These are phyloP conservation scores for Hofmannophila pseudospretella DNA, from an alignment of 2,888 invertebrate species.

Conservation along the genomic window DNA sequence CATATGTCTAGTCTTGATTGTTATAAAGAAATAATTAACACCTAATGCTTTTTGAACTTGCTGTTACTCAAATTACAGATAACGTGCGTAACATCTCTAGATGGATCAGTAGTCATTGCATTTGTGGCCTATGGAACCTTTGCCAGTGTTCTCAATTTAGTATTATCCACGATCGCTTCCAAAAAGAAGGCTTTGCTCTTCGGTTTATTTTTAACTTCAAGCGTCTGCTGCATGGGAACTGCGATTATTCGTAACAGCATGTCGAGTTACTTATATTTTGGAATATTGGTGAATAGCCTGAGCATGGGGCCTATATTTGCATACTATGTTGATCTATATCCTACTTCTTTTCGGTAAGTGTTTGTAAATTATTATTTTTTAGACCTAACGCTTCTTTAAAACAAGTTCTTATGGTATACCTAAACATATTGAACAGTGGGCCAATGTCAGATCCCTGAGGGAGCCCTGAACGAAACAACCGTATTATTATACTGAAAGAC, in stretches of 20 bases:
- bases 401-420: too few species aligned
- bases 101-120: conserved; percentile 3
- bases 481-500: too few species aligned
- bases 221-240: conserved; percentile 11
- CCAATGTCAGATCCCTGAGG: not conserved
- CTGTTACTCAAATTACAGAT: too few species aligned
- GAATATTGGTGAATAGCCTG: conserved; percentile 27
- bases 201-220: conserved; percentile 10
- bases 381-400: too few species aligned
- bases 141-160: conserved; percentile 10
- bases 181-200: conserved; percentile 16
- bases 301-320: conserved; percentile 35
- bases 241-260: conserved; percentile 22
- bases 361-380: not conserved
- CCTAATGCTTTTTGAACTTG: too few species aligned
- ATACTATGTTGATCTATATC: conserved; percentile 42
- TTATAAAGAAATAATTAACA: too few species aligned
- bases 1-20: too few species aligned
- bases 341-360: conserved; percentile 41
- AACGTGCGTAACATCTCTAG: conserved; percentile 1
- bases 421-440: not conserved
- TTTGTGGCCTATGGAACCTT: not conserved
- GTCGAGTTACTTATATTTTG: conserved; percentile 27
- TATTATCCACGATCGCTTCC: conserved; percentile 16
- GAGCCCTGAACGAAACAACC: not conserved